Evolutionary conservation across 2,113 vertebrate species (phyloP).

Genomic region (Hydropotes inermis): DNA sequence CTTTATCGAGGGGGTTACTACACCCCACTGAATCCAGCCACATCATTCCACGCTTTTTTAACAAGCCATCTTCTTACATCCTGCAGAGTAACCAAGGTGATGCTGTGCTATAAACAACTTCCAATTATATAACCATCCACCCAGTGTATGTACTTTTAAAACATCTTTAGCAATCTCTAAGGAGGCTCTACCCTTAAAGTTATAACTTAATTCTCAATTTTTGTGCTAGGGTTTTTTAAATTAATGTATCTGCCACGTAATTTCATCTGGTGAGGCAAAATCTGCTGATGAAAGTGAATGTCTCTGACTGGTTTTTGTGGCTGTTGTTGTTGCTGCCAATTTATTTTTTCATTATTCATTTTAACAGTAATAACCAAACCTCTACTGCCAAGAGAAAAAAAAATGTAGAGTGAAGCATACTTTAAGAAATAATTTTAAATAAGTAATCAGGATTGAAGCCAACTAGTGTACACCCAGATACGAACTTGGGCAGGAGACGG

Average conservation of each 20-base stretch:
- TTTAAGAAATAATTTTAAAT: neutral
- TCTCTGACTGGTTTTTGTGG: neutral
- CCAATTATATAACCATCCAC: neutral
- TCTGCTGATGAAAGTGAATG: slow-evolving; percentile 29
- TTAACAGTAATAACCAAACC: slow-evolving; percentile 13
- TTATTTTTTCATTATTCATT: slow-evolving; percentile 48
- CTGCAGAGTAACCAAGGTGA: neutral
- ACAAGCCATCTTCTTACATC: neutral
- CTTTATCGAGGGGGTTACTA: neutral
- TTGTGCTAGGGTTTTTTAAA: neutral
- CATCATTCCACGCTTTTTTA: neutral
- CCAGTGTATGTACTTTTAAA: neutral
- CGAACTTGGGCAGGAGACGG: neutral
- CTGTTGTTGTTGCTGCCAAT: slow-evolving; percentile 12
- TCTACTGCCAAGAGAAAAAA: neutral
- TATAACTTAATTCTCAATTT: slow-evolving; percentile 19
- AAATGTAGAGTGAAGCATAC: neutral
- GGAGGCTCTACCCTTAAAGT: neutral
- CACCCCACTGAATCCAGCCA: neutral
- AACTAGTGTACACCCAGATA: neutral
- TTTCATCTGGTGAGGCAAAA: slow-evolving; percentile 38
- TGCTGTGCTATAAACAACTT: neutral
- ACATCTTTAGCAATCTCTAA: neutral
- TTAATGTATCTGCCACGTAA: neutral
- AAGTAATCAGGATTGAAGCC: neutral